Evolutionary conservation across 2,888 invertebrate genomes (phyloP), one percentile per base, ranked within the genome.

Genomic region (Tholera decimalis): DNA sequence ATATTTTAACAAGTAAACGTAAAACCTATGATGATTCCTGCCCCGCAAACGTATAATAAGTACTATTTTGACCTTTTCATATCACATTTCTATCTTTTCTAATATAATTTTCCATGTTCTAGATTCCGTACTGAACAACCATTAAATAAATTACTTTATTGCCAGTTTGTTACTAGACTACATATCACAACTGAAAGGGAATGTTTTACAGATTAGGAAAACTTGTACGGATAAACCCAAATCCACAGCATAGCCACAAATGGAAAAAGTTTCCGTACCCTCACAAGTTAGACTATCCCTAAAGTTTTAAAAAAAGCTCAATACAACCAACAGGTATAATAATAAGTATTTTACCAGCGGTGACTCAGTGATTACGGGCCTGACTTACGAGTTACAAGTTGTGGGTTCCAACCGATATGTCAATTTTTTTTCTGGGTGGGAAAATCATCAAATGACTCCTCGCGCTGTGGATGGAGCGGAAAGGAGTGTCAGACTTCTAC

Each of bases 121-220:
- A 50, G 30, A 59, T 68, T 37, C 59, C 11, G 6, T 15, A 26
- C 13, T 13, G 15, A 9, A 11, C 47, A 26, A 3, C 33, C 26
- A 61, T 37, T 37, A 49, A 49, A 69, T 54, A 62, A 68, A 50
- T 54, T 54, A 11, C 49, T 62, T 51, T 46, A 46, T 51, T 18
- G 24, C 6, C 26, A 54, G 41, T 62, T 35, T 44, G 24, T 41
- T 47, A 47, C 18, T 51, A 64, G 28, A 47, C 18, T 51, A 64
- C 51, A 65, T 26, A 26, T 28, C 46, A 47, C 39, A 49, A 63
- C 64, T 55, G 47, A 26, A 46, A 43, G 5, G 47, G 47, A 67
- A 77, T 79, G 68, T 77, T 79, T 68, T 66, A 74, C 74, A 70
- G 81, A 81, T 81, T 79, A 74, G 63, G 57, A 49, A 20, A 69